Conservation (phyloP, 2,113 vertebrate genomes). For the Callaeas wilsoni region DNA sequence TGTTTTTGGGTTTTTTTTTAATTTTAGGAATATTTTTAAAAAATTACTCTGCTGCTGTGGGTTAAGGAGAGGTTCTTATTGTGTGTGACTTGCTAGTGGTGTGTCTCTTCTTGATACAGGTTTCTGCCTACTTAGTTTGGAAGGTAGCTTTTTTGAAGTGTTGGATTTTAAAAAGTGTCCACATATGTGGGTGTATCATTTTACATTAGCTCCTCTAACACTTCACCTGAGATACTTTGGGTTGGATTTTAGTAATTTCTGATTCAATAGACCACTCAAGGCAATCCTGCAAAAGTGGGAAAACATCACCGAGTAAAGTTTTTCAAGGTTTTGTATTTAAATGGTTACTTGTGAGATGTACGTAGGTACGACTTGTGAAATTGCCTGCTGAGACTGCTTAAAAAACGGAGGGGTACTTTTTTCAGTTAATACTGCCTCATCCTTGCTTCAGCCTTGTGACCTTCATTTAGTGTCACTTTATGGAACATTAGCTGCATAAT, state of each 20-base stretch:
- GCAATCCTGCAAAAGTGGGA: background rate
- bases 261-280: background rate
- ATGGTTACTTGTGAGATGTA: background rate
- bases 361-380: background rate
- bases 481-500: background rate
- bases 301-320: background rate
- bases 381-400: background rate
- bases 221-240: background rate
- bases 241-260: background rate
- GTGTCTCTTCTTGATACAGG: background rate
- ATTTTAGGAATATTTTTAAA: background rate
- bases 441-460: background rate
- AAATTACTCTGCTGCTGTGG: background rate
- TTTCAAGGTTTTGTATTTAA: background rate
- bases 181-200: rapidly evolving
- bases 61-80: background rate
- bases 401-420: background rate
- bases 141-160: background rate
- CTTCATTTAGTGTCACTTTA: background rate
- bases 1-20: background rate
- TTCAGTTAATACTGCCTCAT: background rate
- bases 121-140: background rate
- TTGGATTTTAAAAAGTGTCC: background rate
- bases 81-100: background rate
- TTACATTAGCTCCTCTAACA: background rate